Evolutionary conservation across 2,113 vertebrate species (phyloP).

Genomic region (Scalopus aquaticus): DNA sequence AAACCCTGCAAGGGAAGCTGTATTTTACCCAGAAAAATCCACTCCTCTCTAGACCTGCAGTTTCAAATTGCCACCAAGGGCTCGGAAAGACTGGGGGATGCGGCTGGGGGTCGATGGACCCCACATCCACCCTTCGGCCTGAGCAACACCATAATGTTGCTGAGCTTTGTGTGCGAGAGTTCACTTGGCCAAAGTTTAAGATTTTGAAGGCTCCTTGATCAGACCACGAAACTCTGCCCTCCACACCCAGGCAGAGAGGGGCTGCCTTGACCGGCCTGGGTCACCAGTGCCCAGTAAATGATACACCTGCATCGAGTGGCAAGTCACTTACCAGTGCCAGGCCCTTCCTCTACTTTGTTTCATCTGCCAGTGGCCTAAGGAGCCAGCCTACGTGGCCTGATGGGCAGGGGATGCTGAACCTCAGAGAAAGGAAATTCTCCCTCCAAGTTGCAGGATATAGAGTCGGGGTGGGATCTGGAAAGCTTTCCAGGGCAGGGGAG

Average conservation of each 20-base stretch:
- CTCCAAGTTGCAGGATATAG: neutral
- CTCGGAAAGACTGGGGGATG: accelerated
- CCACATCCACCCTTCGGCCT: neutral
- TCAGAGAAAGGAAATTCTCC: neutral
- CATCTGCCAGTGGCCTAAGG: neutral
- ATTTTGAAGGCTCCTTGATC: neutral
- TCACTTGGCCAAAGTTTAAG: neutral
- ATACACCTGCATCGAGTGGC: neutral
- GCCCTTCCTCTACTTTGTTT: neutral
- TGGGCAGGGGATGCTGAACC: neutral
- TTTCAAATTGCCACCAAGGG: neutral
- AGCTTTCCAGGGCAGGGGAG: neutral
- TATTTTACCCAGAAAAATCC: neutral
- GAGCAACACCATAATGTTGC: neutral
- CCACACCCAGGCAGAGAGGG: too few relatives aligned
- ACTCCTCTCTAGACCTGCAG: neutral
- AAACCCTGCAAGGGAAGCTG: neutral
- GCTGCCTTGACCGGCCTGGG: neutral
- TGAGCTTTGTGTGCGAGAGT: neutral
- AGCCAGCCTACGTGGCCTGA: too few relatives aligned
- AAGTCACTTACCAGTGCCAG: neutral
- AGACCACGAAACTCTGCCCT: neutral
- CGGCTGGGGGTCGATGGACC: too few relatives aligned
- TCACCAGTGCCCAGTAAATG: neutral
- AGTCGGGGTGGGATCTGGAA: neutral